Base-by-base conservation (phyloP, 2,113 vertebrate genomes). In the Saguinus midas region DNA sequence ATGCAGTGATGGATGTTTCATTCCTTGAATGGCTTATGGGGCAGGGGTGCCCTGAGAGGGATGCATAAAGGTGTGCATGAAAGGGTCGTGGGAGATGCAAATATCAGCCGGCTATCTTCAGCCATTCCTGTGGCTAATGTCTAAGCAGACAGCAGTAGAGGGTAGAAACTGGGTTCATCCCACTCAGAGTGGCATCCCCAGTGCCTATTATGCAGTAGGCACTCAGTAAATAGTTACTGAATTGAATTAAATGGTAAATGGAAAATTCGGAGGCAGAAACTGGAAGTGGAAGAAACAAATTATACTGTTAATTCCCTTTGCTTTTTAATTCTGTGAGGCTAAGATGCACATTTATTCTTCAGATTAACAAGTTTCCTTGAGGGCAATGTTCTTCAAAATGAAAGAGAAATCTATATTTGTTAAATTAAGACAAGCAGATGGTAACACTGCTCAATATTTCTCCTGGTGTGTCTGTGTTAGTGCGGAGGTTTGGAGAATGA, bases 311-410 rank as follows among this genome's bases (percentile, higher is more conserved):
- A 37, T 76, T 88, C 40, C 55, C 79, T 93, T 86, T 88, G 85
- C 45, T 93, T 96, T 76, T 93, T 84, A 95, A 57, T 70, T 83
- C 27, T 8, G 16, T 32, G 73, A 43, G 79, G 40, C 90, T 50
- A 17, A 95, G 83, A 58, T 76, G 25, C 29, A 48, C 27, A 93
- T 94, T 91, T 96, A 94, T 58, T 84, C 64, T 81, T 96, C 80
- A 91, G 86, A 93, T 81, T 17, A 72, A 18, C 89, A 95, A 85
- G 83, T 91, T 97, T 92, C 90, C 96, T 97, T 68, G 75, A 96
- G 93, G 88, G 89, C 61, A 79, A 82, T 10, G 16, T 84, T 95
- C 95, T 94, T 96, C 92, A 93, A 37, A 91, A 92, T 23, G 84
- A 91, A 89, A 81, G 50, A 58, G 72, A 81, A 80, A 64, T 76